Base-by-base conservation (phyloP, 2,797 vertebrate species). In the Avahi laniger region DNA sequence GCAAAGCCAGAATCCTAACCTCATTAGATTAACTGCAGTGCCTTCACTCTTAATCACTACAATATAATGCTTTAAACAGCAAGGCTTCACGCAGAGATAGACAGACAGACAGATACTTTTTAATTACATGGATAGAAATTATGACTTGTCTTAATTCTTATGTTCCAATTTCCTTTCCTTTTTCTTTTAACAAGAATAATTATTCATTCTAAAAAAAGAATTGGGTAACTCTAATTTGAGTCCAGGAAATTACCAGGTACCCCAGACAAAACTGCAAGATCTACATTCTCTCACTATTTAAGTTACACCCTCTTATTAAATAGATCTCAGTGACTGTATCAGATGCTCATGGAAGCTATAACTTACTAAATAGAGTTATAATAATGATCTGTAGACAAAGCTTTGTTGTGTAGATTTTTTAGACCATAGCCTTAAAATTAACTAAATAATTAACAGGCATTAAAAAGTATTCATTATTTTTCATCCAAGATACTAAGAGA, bases 391-490 rank as follows among this genome's bases (percentile, higher is more conserved):
- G 12, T 7, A 92, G n/a, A 83, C 87, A 80, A 75, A 33, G 8
- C 4, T 83, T 48, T 81, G 10, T 54, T 46, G 41, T 7, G 2
- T 20, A 88, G 33, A 73, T 48, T 54, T 73, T 46, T 88, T 92
- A 91, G 38, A 65, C 35, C 46, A 63, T 12, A 61, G 12, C 24
- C 46, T 48, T 73, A 79, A 96, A 88, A 67, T 92, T 9, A 83
- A 94, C 65, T 83, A 72, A 92, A 91, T 82, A 41, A 67, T n/a
- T 73, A 46, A 85, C 28, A 70, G 33, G 3, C 30, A 86, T 70
- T 59, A 59, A 35, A 84, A 89, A 76, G 14, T 43, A 90, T 48
- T 91, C 65, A 92, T 75, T 80, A 70, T 86, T 94, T 95, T 91
- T 84, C 72, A 92, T 35, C 26, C 22, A 88, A 94, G 17, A 84